These are phyloP conservation scores for Unio pictorum DNA, from an alignment of 2,888 invertebrate genomes.

Conservation along the genomic window DNA sequence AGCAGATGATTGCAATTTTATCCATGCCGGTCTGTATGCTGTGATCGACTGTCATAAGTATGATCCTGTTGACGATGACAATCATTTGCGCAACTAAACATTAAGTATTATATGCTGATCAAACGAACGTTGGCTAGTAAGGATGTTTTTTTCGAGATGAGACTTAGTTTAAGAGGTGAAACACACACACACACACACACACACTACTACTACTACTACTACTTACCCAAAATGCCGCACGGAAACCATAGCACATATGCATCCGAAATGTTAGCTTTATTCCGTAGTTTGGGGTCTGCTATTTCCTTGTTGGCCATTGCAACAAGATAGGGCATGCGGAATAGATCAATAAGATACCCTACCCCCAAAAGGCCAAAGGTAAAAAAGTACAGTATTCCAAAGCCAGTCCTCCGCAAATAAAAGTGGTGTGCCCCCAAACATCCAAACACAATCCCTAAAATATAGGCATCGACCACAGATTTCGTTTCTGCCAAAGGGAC, in stretches of 20 bases:
- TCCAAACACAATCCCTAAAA: conserved; percentile 29
- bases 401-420: conserved; percentile 32
- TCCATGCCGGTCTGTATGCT: too few species aligned
- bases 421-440: conserved; percentile 33
- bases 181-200: too few species aligned
- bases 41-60: too few species aligned
- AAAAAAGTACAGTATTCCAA: conserved; percentile 45
- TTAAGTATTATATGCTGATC: too few species aligned
- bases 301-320: conserved; percentile 24
- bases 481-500: conserved; percentile 4
- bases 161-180: too few species aligned
- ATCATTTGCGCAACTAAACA: too few species aligned
- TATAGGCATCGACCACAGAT: conserved; percentile 33
- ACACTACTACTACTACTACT: neutral
- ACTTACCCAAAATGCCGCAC: conserved; percentile 41
- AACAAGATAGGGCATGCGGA: conserved; percentile 48
- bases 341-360: conserved; percentile 46
- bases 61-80: too few species aligned
- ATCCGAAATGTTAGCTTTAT: conserved; percentile 35
- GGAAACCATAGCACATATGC: conserved; percentile 43
- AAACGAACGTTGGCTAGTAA: too few species aligned
- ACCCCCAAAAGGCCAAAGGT: conserved; percentile 46
- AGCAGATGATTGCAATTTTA: too few species aligned
- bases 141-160: too few species aligned
- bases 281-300: conserved; percentile 3